Conservation (phyloP, 1,140 invertebrate species). For the Diabrotica virgifera region DNA sequence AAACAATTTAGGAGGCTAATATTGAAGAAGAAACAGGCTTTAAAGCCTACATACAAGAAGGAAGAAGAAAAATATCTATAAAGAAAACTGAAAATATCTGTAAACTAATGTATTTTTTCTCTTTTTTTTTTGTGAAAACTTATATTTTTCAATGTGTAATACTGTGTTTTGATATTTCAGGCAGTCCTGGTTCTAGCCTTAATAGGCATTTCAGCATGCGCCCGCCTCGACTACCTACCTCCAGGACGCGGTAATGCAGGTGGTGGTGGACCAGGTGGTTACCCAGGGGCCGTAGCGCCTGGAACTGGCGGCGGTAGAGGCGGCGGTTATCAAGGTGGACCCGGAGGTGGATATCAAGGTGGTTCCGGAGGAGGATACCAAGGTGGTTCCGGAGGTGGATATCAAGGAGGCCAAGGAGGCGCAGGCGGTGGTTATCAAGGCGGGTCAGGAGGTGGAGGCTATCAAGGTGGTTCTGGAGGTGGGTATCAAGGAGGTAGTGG, state of each 20-base stretch:
- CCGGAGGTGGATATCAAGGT: slow-evolving; percentile 13
- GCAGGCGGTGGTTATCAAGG: slow-evolving; percentile 14
- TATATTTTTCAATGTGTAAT: no score
- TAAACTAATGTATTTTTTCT: no score
- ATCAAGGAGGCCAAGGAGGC: slow-evolving; percentile 5
- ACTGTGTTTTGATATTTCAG: slow-evolving; percentile 7
- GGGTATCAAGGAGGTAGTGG: slow-evolving; percentile 16
- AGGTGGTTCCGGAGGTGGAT: slow-evolving; percentile 17
- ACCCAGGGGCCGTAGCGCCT: slow-evolving; percentile 10
- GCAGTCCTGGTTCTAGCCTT: slow-evolving; percentile 17
- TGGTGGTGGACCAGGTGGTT: slow-evolving; percentile 11
- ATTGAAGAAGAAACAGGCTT: no score
- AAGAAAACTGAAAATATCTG: no score
- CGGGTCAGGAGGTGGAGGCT: slow-evolving; percentile 15
- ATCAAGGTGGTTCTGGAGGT: slow-evolving; percentile 20
- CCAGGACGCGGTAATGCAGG: slow-evolving; percentile 18
- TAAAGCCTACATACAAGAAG: no score
- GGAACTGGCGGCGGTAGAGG: neutral
- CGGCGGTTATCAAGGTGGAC: slow-evolving; percentile 5
- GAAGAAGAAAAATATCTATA: no score
- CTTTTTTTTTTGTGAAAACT: no score
- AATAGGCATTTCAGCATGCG: slow-evolving; percentile 23
- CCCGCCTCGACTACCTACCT: slow-evolving; percentile 26
- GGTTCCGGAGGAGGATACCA: slow-evolving; percentile 17
- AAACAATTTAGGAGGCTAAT: no score